These are phyloP conservation scores for Lamproptera curius DNA, from an alignment of 2,888 invertebrate species.

Conservation along the genomic window DNA sequence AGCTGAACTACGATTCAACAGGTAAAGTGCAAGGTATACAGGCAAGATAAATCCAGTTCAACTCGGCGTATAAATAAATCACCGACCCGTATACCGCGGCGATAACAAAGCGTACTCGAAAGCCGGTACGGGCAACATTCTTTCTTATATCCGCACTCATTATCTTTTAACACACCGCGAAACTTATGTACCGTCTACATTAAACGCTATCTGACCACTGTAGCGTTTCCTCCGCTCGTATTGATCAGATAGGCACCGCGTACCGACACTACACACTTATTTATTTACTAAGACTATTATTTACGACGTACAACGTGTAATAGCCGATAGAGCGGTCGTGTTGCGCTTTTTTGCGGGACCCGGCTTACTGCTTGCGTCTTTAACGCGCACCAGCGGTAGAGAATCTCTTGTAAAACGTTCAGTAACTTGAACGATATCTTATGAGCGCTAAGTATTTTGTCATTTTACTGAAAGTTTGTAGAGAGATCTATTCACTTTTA, in stretches of 20 bases:
- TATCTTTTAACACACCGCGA: conserved; percentile 69
- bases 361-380: conserved; percentile 36
- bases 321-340: conserved; percentile 58
- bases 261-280: conserved; percentile 62
- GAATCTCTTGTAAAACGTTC: no score
- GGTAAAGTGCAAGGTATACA: no score
- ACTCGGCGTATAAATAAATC: conserved; percentile 59
- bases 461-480: no score
- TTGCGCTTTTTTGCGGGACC: conserved; percentile 50
- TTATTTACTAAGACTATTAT: conserved; percentile 74
- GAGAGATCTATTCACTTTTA: no score
- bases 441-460: no score
- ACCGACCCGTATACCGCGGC: conserved; percentile 40
- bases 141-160: conserved; percentile 66
- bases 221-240: conserved; percentile 59
- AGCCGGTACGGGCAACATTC: conserved; percentile 57
- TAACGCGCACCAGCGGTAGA: no score
- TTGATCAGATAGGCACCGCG: conserved; percentile 66
- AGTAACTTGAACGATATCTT: no score
- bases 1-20: no score
- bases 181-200: conserved; percentile 63
- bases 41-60: conserved; percentile 62
- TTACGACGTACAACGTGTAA: conserved; percentile 70
- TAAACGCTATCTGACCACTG: conserved; percentile 62
- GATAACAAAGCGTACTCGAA: conserved; percentile 64